phyloP scores from a whole-genome alignment of 2,113 vertebrate species.

The Lophura nycthemera region DNA sequence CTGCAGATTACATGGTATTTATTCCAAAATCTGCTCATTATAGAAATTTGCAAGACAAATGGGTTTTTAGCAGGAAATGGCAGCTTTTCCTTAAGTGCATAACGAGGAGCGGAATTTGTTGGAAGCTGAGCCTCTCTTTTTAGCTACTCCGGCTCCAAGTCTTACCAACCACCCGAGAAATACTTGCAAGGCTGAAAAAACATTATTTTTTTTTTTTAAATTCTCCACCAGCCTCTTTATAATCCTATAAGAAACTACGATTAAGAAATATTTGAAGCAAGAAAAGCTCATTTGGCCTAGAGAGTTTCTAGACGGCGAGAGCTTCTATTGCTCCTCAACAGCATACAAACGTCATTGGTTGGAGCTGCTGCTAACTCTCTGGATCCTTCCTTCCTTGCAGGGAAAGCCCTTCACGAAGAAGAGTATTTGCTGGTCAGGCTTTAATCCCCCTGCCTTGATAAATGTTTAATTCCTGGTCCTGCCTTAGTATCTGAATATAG shows the following conservation, averaged over 20 bases:
- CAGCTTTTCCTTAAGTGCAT: slow-evolving; percentile 71
- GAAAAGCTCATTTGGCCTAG: slow-evolving; percentile 68
- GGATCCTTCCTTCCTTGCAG: slow-evolving; percentile 51
- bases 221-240: slow-evolving; percentile 61
- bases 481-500: slow-evolving; percentile 44
- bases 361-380: neutral
- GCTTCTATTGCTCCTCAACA: slow-evolving; percentile 23
- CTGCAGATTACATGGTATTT: slow-evolving; percentile 81
- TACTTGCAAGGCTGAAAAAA: slow-evolving; percentile 4
- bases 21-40: slow-evolving; percentile 81
- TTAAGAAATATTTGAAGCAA: slow-evolving; percentile 73
- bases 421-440: slow-evolving; percentile 61
- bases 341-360: neutral
- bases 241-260: slow-evolving; percentile 76
- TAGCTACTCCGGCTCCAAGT: slow-evolving; percentile 52
- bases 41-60: slow-evolving; percentile 82
- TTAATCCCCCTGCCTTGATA: slow-evolving; percentile 65
- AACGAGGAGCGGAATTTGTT: slow-evolving; percentile 39
- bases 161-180: slow-evolving; percentile 57
- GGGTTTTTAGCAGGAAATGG: slow-evolving; percentile 75
- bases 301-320: neutral
- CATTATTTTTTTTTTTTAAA: neutral
- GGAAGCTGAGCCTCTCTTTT: slow-evolving; percentile 18
- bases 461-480: slow-evolving; percentile 71
- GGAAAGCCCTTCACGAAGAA: slow-evolving; percentile 53